Percentiles rank a stretch among this genome's conserved stretches.
Conservation (phyloP, 2,797 vertebrate species). For the Helostoma temminkii region DNA sequence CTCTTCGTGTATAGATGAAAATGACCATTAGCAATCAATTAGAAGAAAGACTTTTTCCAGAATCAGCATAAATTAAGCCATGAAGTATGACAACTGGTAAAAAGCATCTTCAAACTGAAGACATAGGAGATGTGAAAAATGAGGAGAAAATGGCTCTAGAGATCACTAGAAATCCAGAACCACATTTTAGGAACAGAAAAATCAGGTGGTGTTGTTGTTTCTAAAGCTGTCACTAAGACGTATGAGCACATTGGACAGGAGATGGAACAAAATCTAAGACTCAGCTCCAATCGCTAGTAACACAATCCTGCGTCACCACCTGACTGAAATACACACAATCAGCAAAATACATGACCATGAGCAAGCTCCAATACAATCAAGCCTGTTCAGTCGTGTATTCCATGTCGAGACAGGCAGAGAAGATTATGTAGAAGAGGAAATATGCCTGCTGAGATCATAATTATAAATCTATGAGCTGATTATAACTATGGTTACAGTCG, state of each 20-base stretch:
- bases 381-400: constrained; percentile 67
- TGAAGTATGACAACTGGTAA: not conserved
- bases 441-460: constrained; percentile 82
- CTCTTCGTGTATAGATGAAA: not conserved
- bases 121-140: not conserved
- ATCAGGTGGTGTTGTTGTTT: constrained; percentile 24
- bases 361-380: constrained; percentile 63
- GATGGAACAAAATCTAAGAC: constrained; percentile 26
- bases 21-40: not conserved
- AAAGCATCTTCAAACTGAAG: not conserved
- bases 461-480: constrained; percentile 85
- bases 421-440: constrained; percentile 78
- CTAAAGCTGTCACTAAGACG: constrained; percentile 19
- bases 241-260: constrained; percentile 11
- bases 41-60: not conserved
- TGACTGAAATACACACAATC: constrained; percentile 67
- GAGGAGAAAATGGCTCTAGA: not conserved
- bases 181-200: constrained; percentile 19
- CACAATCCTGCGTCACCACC: constrained; percentile 40
- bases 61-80: not conserved
- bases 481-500: constrained; percentile 81
- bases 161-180: constrained; percentile 3
- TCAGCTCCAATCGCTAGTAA: constrained; percentile 58
- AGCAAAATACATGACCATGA: constrained; percentile 60
- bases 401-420: constrained; percentile 62